Evolutionary conservation across 2,888 invertebrate genomes (phyloP), one percentile per base, ranked within the genome.

Genomic region (Operophtera brumata): DNA sequence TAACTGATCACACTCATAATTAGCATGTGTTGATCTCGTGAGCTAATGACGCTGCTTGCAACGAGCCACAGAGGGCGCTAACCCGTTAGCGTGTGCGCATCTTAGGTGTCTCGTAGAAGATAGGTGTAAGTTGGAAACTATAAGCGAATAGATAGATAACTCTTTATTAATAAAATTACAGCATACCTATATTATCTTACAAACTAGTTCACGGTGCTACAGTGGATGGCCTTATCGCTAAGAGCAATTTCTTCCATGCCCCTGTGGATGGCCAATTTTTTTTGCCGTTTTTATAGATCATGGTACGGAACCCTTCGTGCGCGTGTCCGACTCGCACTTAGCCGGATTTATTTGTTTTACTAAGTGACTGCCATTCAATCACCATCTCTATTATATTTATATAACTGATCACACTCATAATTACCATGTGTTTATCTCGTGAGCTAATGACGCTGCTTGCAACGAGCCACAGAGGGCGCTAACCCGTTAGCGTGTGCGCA

Each of bases 1-100:
- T 56, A 62, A 60, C 47, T 41, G 56, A 56, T 52, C 52, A 43
- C 47, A 25, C n/a, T 60, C 54, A 43, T 61, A 54, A 58, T 60
- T 62, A 37, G 37, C 41, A 35, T 25, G 10, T 28, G 47, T 34
- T 49, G 52, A 61, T 58, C 52, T 47, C 34, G 47, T n/a, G 20
- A 13, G 37, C 46, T 46, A 48, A 53, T 56, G 58, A 56, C 39
- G 42, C 35, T 46, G 47, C 37, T 20, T 20, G 43, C 26, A 26
- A 43, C 43, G 64, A 68, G 61, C 69, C 67, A 46, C 25, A 44
- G 54, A 67, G 70, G 57, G 55, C 71, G 64, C 60, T 69, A 47
- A 71, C 69, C 69, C 44, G 55, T 20, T 7, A 12, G 62, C 64
- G 62, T 58, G 63, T 49, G 57, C 57, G 56, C 14, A 56, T 56